These are phyloP conservation scores for Clupea harengus DNA, from an alignment of 2,113 vertebrate species.

Conservation along the genomic window DNA sequence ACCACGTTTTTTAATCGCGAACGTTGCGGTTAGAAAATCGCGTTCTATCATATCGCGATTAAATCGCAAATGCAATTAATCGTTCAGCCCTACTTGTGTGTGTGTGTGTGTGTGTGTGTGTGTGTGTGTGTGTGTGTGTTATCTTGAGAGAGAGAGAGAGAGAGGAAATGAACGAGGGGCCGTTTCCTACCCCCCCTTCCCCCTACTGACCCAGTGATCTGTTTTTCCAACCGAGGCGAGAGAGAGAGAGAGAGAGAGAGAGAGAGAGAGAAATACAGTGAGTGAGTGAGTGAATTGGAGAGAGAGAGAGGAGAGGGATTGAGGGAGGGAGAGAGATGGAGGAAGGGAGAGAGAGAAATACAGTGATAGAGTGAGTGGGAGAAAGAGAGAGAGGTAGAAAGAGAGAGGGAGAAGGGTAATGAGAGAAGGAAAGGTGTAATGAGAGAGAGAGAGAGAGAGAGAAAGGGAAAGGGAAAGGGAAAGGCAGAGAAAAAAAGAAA, in stretches of 20 bases:
- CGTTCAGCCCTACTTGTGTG: too few species aligned
- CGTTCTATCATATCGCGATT: too few species aligned
- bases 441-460: background rate
- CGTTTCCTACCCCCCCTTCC: background rate
- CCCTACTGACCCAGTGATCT: background rate
- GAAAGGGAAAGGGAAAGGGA: background rate
- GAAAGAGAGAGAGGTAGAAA: background rate
- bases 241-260: background rate
- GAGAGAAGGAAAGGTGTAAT: background rate
- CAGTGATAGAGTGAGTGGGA: background rate
- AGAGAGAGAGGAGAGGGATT: background rate
- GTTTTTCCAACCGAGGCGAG: background rate
- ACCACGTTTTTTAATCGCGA: too few species aligned
- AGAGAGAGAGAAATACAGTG: background rate
- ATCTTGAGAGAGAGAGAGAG: background rate
- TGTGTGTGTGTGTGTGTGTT: background rate
- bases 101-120: background rate
- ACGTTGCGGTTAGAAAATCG: too few species aligned
- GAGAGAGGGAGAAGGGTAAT: background rate
- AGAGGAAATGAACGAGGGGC: slow-evolving; percentile 7
- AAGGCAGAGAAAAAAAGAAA: background rate
- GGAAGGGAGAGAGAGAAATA: background rate
- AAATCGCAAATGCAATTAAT: too few species aligned
- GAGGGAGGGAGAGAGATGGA: background rate
- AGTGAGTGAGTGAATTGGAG: background rate